Conservation (phyloP, 2,797 vertebrate genomes). For the Dicrostonyx torquatus region DNA sequence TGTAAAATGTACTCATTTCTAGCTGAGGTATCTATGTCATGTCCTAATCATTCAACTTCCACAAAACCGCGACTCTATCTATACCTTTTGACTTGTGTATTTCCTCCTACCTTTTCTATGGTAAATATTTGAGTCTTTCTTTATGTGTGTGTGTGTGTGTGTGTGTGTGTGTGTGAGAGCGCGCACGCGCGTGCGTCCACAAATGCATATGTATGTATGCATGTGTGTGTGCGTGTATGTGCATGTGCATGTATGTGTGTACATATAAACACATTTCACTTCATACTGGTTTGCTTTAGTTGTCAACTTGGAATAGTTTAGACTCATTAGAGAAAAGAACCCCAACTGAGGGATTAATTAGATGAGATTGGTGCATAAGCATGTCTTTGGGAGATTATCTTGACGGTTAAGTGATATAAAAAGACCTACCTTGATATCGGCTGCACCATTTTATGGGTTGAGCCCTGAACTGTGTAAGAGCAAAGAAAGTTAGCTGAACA, state of each 20-base stretch:
- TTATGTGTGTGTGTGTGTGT: too few species aligned
- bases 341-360: not conserved
- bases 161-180: too few species aligned
- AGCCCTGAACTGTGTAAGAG: not conserved
- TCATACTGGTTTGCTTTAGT: not conserved
- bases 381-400: not conserved
- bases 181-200: too few species aligned
- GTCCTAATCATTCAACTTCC: not conserved
- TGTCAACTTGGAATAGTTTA: not conserved
- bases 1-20: not conserved
- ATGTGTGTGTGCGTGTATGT: too few species aligned
- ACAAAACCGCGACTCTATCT: not conserved
- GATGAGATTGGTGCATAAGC: not conserved
- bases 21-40: not conserved
- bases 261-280: not conserved
- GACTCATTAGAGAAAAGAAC: not conserved
- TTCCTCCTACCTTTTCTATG: not conserved
- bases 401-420: not conserved
- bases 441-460: not conserved
- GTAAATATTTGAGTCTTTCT: not conserved
- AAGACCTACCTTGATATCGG: not conserved
- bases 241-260: not conserved
- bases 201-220: too few species aligned
- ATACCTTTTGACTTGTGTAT: not conserved
- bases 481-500: not conserved